These are phyloP conservation scores for Alouatta palliata DNA, from an alignment of 2,113 vertebrate species.

Conservation along the genomic window DNA sequence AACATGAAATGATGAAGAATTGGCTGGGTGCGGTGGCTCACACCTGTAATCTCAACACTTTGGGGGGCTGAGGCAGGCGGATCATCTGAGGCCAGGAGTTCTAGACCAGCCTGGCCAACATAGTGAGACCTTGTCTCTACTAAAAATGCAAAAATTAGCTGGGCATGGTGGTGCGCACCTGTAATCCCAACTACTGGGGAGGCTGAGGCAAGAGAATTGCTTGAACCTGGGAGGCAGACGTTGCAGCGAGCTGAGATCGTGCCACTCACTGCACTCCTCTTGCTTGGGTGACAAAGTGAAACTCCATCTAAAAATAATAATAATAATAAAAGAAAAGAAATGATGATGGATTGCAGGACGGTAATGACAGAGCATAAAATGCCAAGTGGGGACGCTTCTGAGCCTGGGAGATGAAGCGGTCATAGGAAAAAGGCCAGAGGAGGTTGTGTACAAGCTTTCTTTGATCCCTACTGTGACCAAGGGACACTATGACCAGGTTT, in stretches of 20 bases:
- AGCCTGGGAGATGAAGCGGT: neutral
- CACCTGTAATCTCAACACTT: neutral
- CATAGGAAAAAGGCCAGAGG: neutral
- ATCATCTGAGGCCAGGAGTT: neutral
- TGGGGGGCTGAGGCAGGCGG: neutral
- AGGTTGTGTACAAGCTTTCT: neutral
- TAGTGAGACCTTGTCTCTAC: neutral
- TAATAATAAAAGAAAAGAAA: no score
- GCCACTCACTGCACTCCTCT: no score
- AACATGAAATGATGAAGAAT: neutral
- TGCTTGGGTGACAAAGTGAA: neutral
- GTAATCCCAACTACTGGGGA: no score
- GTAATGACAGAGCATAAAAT: neutral
- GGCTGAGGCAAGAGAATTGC: no score
- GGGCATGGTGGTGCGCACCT: no score
- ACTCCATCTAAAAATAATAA: neutral
- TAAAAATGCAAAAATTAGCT: no score
- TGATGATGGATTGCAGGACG: neutral
- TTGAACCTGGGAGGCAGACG: no score
- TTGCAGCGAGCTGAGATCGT: no score
- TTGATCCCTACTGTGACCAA: neutral
- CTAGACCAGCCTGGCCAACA: neutral
- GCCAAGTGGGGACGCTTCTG: neutral
- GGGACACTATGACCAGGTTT: neutral
- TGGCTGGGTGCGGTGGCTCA: neutral